A percentile compares a stretch with the other conserved stretches of the same genome.
Evolutionary conservation across 2,797 vertebrate genomes (phyloP).

Genomic region (Neopelma chrysocephalum): DNA sequence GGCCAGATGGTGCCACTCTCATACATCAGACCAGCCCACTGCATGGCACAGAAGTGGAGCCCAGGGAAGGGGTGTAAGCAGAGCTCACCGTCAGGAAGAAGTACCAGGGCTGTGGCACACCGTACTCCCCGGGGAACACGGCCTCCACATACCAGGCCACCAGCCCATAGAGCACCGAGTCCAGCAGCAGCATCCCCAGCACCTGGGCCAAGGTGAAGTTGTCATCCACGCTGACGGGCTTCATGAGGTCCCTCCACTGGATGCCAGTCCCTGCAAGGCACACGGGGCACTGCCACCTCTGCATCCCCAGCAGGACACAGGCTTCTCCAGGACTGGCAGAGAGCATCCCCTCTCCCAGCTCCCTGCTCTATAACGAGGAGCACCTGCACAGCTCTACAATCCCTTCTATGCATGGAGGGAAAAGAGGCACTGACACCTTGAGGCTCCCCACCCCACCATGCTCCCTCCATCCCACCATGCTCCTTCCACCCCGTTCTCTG

Average conservation of each 20-base stretch:
- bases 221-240: slow-evolving; percentile 91
- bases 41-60: background rate
- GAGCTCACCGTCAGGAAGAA: slow-evolving; percentile 91
- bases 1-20: background rate
- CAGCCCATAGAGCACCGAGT: slow-evolving; percentile 84
- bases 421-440: background rate
- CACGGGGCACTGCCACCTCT: background rate
- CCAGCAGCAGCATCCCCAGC: slow-evolving; percentile 88
- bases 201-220: slow-evolving; percentile 94
- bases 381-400: background rate
- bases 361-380: accelerated
- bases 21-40: background rate
- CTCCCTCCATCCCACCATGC: background rate
- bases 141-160: slow-evolving; percentile 96
- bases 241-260: slow-evolving; percentile 91
- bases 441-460: background rate
- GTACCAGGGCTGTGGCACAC: slow-evolving; percentile 91
- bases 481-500: background rate
- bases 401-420: background rate
- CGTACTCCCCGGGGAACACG: slow-evolving; percentile 93
- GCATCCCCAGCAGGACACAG: background rate
- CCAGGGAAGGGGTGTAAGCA: background rate
- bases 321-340: background rate
- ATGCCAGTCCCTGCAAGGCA: slow-evolving; percentile 85
- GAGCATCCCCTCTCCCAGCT: background rate